Conservation (phyloP, 2,797 vertebrate species). For the Microctenopoma lineatum region DNA sequence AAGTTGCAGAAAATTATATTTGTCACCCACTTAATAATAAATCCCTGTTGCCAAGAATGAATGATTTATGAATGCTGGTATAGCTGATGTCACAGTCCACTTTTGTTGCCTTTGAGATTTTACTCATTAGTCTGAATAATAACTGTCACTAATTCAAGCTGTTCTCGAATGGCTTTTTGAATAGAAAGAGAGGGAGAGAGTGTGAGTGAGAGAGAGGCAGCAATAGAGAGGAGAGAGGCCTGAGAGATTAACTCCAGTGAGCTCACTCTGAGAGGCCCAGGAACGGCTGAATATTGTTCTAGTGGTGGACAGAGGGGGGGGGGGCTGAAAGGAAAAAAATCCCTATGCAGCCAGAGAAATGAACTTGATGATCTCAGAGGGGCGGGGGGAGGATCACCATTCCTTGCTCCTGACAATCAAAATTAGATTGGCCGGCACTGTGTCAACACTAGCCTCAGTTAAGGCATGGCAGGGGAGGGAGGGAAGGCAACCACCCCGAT, state of each 20-base stretch:
- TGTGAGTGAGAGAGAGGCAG: constrained; percentile 74
- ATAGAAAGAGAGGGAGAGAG: constrained; percentile 80
- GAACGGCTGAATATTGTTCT: constrained; percentile 87
- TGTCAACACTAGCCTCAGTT: constrained; percentile 84
- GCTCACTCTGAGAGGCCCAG: constrained; percentile 86
- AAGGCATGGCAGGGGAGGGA: constrained; percentile 78
- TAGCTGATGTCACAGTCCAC: constrained; percentile 76
- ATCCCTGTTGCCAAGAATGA: constrained; percentile 52
- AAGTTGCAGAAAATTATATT: constrained; percentile 48
- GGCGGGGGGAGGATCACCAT: constrained; percentile 77
- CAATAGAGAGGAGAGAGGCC: constrained; percentile 79
- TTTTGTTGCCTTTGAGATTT: constrained; percentile 82
- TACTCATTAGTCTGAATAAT: constrained; percentile 86
- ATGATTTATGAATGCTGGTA: constrained; percentile 79
- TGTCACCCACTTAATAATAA: constrained; percentile 58
- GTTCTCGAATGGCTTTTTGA: constrained; percentile 84
- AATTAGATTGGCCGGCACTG: constrained; percentile 87
- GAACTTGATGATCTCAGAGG: constrained; percentile 87
- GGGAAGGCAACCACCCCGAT: constrained; percentile 64
- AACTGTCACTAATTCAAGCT: constrained; percentile 87
- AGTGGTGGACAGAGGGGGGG: constrained; percentile 77
- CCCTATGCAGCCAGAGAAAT: constrained; percentile 84
- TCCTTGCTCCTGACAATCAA: constrained; percentile 85
- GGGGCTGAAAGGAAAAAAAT: constrained; percentile 59
- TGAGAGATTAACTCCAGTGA: constrained; percentile 85